Evolutionary conservation across 2,797 vertebrate genomes (phyloP), one percentile per base, ranked within the genome.

Genomic region (Miichthys miiuy): DNA sequence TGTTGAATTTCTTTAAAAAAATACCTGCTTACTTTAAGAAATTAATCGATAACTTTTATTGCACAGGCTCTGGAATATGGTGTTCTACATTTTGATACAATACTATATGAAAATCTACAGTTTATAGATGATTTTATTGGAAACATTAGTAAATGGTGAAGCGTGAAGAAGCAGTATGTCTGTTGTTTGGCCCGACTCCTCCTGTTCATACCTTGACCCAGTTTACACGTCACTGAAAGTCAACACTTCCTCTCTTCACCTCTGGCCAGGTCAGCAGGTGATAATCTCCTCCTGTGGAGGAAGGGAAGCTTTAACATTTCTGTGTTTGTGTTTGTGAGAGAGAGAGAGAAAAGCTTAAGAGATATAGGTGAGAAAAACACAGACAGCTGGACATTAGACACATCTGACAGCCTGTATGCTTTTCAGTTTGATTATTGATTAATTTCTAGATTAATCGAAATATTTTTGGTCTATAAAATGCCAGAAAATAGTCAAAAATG

Each of bases 191-290:
- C 62, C 50, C 56, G 55, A 30, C 68, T 76, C 52, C 58, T 81
- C 66, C 41, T 27, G 6, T 48, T 41, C 25, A 25, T 67, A 27
- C 65, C 72, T 83, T 91, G 88, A 90, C 88, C 90, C 77, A 93
- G 75, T 85, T 93, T 73, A 67, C 48, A 20, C 12, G 20, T 41
- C 48, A 65, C 48, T 61, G 68, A 75, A 84, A 87, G 73, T 68
- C 52, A 77, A 63, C 67, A 61, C 76, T 84, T 88, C 83, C 78
- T 83, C 66, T 82, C 25, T 54, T 91, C 79, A 92, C 73, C 81
- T 81, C 50, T 41, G 52, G 21, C 48, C 68, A 68, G 79, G 79
- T 91, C 57, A 85, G 66, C 76, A 68, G 23, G 48, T 72, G 77
- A 79, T 89, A 81, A 91, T 89, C 86, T 82, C 76, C 34, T 74